Base-by-base conservation (phyloP, 1,140 invertebrate genomes). In the Drosophila rufa region DNA sequence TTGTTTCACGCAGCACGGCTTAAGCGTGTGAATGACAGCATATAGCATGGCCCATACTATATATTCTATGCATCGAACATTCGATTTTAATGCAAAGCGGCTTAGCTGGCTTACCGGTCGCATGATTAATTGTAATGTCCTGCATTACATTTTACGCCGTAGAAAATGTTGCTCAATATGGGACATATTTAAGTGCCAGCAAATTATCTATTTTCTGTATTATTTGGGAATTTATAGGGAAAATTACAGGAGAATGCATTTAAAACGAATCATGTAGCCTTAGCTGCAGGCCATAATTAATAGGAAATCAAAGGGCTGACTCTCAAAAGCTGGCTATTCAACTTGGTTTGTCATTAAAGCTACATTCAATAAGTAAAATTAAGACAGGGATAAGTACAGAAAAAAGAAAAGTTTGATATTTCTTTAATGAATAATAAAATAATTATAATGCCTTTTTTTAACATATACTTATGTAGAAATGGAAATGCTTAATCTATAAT, bases 51-150 rank as follows among this genome's bases (percentile, higher is more conserved):
- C 9, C 9, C 15, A 3, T 1, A 17, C 27, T 25, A 15, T 30
- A 50, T 19, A 47, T 64, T 27, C 38, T 14, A 42, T 27, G 42
- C 25, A n/a, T 33, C 17, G 62, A 40, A 78, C 80, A 71, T 89
- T 89, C 82, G 84, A 87, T 84, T 87, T 80, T 78, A 83, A 78
- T 80, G 55, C 58, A 65, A 71, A 75, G 65, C 75, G 30, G 68
- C 85, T 87, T 84, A 87, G 84, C 74, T 56, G 74, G 84, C 84
- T 87, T 87, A 87, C 77, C 55, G 84, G 84, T 80, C 73, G 74
- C 79, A 80, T 87, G 84, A 87, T 87, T 87, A 87, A 87, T 87
- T 87, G 84, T 87, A 87, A 87, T 87, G 77, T 73, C 50, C 53
- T 75, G 80, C 65, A 84, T 89, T 84, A 80, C 84, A 89, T 60